Evolutionary conservation across 2,797 vertebrate species (phyloP), one percentile per base, ranked within the genome.

Genomic region (Sorex maritimensis): DNA sequence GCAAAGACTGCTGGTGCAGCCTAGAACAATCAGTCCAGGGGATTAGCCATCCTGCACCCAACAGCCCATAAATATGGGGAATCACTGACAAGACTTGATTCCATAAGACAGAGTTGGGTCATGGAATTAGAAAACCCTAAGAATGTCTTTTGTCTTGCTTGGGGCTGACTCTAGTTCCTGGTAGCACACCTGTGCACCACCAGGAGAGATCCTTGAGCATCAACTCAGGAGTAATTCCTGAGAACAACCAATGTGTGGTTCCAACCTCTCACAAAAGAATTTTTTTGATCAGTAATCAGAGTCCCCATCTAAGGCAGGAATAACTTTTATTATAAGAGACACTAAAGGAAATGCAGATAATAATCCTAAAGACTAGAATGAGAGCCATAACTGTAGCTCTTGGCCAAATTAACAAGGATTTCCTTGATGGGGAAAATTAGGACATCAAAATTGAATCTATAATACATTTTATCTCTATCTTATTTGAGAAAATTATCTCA

Each of bases 221-320:
- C 17, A 23, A 61, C 5, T 17, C 19, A 61, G 21, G 58, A 61
- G 49, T 52, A 52, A 52, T 9, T 23, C 19, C 58, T 61, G 58
- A 61, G 58, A 61, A 21, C 58, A 19, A 61, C 58, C 17, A 19
- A 17, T 34, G 52, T 61, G 49, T 52, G 49, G 2, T 14, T 52
- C 55, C 55, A 58, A 58, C 5, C 17, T 61, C 58, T 17, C 58
- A 61, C 19, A 61, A 61, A 61, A 61, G 58, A 61, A 21, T 21
- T 61, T 6, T 14, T 86, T 68, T 81, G 14, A 58, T 67, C 65
- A 67, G 2, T 41, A 78, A 73, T 82, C 58, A 86, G 38, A 91
- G 9, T 21, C 6, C 17, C 82, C 14, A 41, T 2, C n/a, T 10
- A 73, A 88, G 34, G 93, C 46, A 86, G n/a, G 49, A 74, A 5